A percentile compares a stretch with the other conserved stretches of the same genome.
These are phyloP conservation scores for Mormyrus lacerda DNA, from an alignment of 2,113 vertebrate species.

Conservation along the genomic window DNA sequence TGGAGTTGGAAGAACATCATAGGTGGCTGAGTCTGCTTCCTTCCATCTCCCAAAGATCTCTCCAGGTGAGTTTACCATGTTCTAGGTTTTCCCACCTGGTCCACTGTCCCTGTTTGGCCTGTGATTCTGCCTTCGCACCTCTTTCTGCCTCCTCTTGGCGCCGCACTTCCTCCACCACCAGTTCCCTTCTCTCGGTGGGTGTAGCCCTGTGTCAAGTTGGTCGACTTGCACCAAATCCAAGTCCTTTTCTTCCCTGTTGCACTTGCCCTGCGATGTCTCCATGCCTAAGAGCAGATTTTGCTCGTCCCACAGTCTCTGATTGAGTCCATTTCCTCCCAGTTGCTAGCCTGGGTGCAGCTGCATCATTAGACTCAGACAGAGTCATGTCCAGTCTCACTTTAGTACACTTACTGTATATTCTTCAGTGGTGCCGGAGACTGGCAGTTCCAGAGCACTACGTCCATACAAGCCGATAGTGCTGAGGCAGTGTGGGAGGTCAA, in stretches of 20 bases:
- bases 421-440: no score
- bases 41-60: conserved; percentile 22
- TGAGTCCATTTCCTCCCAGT: no score
- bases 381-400: no score
- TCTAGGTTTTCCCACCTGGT: conserved; percentile 12
- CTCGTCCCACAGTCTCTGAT: background rate
- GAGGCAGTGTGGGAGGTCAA: no score
- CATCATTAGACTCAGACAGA: no score
- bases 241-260: background rate
- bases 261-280: conserved; percentile 8
- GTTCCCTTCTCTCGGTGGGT: background rate
- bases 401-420: no score
- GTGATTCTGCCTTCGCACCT: no score
- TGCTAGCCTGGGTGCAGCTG: no score
- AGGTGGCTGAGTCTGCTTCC: background rate
- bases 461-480: no score
- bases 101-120: background rate
- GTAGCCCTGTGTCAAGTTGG: background rate
- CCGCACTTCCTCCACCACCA: background rate
- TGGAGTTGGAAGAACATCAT: no score
- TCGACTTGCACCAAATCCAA: background rate
- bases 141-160: no score
- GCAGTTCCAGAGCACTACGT: no score
- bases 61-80: conserved; percentile 12
- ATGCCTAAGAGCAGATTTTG: conserved; percentile 15